phyloP scores from a whole-genome alignment of 1,140 invertebrate genomes.

The Ctenoplectra terminalis region DNA sequence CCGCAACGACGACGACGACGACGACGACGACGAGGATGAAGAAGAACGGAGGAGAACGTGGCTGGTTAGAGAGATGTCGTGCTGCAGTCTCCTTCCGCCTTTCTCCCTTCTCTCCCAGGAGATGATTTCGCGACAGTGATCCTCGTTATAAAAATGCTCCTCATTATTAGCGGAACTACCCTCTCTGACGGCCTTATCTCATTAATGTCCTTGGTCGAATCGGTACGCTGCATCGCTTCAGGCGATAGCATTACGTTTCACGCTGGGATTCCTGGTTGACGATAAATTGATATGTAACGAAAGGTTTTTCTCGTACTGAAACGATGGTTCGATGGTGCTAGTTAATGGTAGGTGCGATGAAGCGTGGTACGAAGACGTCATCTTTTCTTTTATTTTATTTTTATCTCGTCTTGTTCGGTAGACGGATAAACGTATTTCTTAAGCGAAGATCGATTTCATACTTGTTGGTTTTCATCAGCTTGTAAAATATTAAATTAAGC shows the following conservation, averaged over 20 bases:
- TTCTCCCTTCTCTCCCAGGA: slow-evolving; percentile 21
- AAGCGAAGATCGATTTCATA: too few species aligned
- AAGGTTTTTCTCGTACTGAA: not conserved
- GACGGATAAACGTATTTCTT: too few species aligned
- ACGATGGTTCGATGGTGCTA: not conserved
- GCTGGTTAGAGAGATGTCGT: slow-evolving; percentile 19
- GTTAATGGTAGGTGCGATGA: not conserved
- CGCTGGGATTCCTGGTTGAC: not conserved
- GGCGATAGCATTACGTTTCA: not conserved
- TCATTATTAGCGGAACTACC: slow-evolving; percentile 55
- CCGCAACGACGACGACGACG: slow-evolving; percentile 38
- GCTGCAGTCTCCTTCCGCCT: not conserved
- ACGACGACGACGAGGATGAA: slow-evolving; percentile 30
- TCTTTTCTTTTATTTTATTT: not conserved
- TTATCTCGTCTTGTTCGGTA: too few species aligned
- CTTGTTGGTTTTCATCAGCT: too few species aligned
- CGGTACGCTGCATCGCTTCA: not conserved
- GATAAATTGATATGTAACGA: slow-evolving; percentile 30
- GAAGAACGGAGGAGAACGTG: not conserved
- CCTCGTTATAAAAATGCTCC: slow-evolving; percentile 66
- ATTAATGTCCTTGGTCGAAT: slow-evolving; percentile 46
- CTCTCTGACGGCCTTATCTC: slow-evolving; percentile 49
- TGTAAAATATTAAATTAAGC: too few species aligned
- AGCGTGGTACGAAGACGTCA: not conserved
- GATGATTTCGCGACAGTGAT: slow-evolving; percentile 52